Evolutionary conservation across 2,888 invertebrate species (phyloP).

Genomic region (Scaptodrosophila latifasciaeformis): DNA sequence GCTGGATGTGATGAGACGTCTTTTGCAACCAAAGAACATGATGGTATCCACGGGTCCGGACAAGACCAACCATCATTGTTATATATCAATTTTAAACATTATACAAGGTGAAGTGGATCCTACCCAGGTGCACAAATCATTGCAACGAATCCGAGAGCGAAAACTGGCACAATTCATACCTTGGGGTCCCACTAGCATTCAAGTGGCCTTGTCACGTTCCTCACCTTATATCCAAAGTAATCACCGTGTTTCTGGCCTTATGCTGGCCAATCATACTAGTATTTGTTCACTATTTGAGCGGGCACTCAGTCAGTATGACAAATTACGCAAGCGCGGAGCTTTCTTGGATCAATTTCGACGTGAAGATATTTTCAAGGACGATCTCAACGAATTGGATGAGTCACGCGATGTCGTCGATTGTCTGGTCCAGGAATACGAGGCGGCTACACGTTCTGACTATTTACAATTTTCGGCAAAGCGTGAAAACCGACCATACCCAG

Average conservation of each 20-base stretch:
- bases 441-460: conserved; percentile 94
- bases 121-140: conserved; percentile 96
- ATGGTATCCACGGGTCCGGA: conserved; percentile 98
- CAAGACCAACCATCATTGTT: conserved; percentile 91
- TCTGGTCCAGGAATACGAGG: conserved; percentile 95
- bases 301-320: conserved; percentile 94
- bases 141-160: conserved; percentile 95
- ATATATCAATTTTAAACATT: conserved; percentile 98
- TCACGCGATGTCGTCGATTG: conserved; percentile 94
- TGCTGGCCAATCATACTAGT: conserved; percentile 99
- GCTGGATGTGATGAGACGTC: conserved; percentile 96
- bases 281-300: conserved; percentile 96
- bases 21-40: conserved; percentile 99
- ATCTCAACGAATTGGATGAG: conserved; percentile 91
- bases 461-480: conserved; percentile 75
- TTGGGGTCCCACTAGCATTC: conserved; percentile 98
- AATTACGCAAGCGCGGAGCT: conserved; percentile 94
- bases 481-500: conserved; percentile 4
- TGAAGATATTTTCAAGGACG: conserved; percentile 95
- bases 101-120: conserved; percentile 99
- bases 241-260: conserved; percentile 96
- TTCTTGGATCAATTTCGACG: conserved; percentile 98
- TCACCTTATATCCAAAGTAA: conserved; percentile 97
- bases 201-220: conserved; percentile 95
- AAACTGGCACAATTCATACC: conserved; percentile 97